A percentile compares a stretch with the other conserved stretches of the same genome.
phyloP scores from a whole-genome alignment of 2,888 invertebrate genomes.

The Cephus rjabovi region DNA sequence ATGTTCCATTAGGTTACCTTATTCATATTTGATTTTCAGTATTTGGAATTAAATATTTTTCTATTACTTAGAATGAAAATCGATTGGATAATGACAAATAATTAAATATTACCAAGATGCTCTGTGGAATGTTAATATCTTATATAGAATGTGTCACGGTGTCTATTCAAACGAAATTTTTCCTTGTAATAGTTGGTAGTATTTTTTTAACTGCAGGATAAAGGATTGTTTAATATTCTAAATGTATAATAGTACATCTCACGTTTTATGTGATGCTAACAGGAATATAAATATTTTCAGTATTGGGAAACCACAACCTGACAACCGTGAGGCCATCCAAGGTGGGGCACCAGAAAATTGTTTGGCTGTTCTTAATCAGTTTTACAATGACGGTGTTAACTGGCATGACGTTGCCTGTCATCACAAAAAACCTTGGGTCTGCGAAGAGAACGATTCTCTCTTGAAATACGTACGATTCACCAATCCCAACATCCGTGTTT shows the following conservation, averaged over 20 bases:
- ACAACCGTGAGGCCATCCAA: constrained; percentile 86
- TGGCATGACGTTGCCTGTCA: constrained; percentile 94
- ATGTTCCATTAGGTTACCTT: constrained; percentile 3
- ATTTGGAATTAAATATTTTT: background rate
- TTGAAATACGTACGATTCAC: constrained; percentile 86
- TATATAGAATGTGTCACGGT: background rate
- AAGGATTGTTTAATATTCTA: too few species aligned
- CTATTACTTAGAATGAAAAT: background rate
- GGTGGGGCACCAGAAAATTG: constrained; percentile 89
- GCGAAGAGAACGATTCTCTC: constrained; percentile 90
- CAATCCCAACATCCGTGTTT: constrained; percentile 82
- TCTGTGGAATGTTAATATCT: background rate
- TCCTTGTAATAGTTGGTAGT: background rate
- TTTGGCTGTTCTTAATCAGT: constrained; percentile 86
- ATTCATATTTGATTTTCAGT: background rate
- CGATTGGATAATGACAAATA: background rate
- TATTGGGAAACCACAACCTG: constrained; percentile 87
- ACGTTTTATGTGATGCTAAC: background rate
- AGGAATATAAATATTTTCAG: constrained; percentile 40
- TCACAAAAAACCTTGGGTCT: constrained; percentile 88
- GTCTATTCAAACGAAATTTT: background rate
- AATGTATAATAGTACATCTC: too few species aligned
- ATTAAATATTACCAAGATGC: background rate
- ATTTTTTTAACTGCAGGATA: background rate
- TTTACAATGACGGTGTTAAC: constrained; percentile 91